Percentiles rank a stretch among this genome's conserved stretches.
Conservation (phyloP, 2,888 invertebrate genomes). For the Dolichomitus sp. region DNA sequence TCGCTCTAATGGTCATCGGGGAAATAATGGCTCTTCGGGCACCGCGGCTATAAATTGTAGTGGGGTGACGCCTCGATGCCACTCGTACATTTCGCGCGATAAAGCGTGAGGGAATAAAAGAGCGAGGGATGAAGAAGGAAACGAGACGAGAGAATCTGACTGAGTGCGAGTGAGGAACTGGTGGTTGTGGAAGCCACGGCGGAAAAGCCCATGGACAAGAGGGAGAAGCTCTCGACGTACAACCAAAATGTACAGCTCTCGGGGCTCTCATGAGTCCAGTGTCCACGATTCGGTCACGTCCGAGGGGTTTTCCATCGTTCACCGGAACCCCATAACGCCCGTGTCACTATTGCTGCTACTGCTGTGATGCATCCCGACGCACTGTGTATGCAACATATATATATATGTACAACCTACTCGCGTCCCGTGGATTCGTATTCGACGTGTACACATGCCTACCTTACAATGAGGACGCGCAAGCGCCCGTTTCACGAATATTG, state of each 20-base stretch:
- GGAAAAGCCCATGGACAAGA: conserved; percentile 40
- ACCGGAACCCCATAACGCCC: conserved; percentile 65
- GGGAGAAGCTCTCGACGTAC: conserved; percentile 45
- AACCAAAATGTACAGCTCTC: conserved; percentile 42
- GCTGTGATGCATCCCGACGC: conserved; percentile 40
- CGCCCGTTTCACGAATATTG: conserved; percentile 76
- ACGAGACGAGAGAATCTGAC: conserved; percentile 48
- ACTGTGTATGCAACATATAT: conserved; percentile 27
- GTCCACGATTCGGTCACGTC: conserved; percentile 73
- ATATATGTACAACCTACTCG: conserved; percentile 37
- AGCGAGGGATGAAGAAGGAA: conserved; percentile 44
- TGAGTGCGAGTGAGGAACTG: conserved; percentile 23
- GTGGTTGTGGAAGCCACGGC: conserved; percentile 26
- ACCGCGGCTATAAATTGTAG: conserved; percentile 72
- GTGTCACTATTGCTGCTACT: conserved; percentile 15
- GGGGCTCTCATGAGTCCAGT: conserved; percentile 61
- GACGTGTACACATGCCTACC: conserved; percentile 17
- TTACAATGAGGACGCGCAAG: conserved; percentile 22
- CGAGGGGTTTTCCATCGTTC: conserved; percentile 75
- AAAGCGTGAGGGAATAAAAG: conserved; percentile 68
- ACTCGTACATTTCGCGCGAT: conserved; percentile 74
- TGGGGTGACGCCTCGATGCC: conserved; percentile 74
- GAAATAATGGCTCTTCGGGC: conserved; percentile 69
- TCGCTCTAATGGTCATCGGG: conserved; percentile 67
- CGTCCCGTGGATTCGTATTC: conserved; percentile 45